Evolutionary conservation across 2,888 invertebrate species (phyloP).

Genomic region (Acholoe squamosa): DNA sequence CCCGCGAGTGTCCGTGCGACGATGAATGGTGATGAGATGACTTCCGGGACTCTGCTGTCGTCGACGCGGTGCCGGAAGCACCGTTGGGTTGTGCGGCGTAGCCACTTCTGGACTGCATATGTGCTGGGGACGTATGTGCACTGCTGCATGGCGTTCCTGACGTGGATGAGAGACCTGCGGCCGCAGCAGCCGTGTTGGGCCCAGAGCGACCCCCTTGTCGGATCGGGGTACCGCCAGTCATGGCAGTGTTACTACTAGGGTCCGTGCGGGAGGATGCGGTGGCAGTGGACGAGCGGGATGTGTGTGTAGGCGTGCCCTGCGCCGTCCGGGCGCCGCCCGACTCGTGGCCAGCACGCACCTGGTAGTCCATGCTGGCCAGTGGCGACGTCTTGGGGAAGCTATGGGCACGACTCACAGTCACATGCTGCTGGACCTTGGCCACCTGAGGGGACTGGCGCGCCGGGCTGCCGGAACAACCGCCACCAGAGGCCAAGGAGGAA

Average conservation of each 20-base stretch:
- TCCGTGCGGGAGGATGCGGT: background rate
- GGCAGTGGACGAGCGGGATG: background rate
- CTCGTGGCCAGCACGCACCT: slow-evolving; percentile 46
- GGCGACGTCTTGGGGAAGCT: slow-evolving; percentile 69
- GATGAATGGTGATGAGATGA: slow-evolving; percentile 45
- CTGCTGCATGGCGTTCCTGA: background rate
- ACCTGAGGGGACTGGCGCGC: slow-evolving; percentile 39
- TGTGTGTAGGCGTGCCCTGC: slow-evolving; percentile 37
- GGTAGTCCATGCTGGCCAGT: slow-evolving; percentile 63
- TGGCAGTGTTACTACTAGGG: background rate
- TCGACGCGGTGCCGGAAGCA: background rate
- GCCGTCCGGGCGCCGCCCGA: slow-evolving; percentile 8
- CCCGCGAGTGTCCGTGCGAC: background rate
- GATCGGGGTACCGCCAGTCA: background rate
- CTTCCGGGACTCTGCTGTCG: background rate
- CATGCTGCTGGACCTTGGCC: slow-evolving; percentile 57
- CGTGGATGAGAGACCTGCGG: background rate
- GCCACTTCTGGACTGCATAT: background rate
- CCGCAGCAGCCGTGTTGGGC: background rate
- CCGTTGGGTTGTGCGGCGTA: slow-evolving; percentile 17
- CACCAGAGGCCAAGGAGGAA: slow-evolving; percentile 34
- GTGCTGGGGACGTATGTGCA: slow-evolving; percentile 22
- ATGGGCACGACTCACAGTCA: slow-evolving; percentile 64
- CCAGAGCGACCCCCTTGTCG: slow-evolving; percentile 2
- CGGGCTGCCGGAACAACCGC: slow-evolving; percentile 59